Evolutionary conservation across 2,888 invertebrate genomes (phyloP), one percentile per base, ranked within the genome.

Genomic region (Chrysolina oricalcia): DNA sequence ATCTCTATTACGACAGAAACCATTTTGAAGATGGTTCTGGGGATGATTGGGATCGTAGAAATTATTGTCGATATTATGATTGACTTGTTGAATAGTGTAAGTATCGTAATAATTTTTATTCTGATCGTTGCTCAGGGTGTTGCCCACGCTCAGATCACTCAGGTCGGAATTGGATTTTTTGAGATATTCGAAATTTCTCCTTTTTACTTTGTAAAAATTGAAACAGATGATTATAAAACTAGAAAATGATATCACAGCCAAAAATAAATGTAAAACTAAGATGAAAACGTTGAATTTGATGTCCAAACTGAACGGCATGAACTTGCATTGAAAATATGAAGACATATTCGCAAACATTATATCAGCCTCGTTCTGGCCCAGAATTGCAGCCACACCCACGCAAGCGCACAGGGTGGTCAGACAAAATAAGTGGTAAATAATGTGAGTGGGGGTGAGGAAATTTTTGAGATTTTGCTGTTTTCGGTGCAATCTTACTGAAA

Each of bases 331-430:
- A 76, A 83, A 84, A 10, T 66, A 46, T 5, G 73, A 21, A 41
- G 72, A 70, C n/a, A 59, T 43, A 46, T 46, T 72, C 3, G 73
- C 70, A 48, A 77, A 73, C 1, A 71, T n/a, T 11, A 71, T 65
- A 8, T 70, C 73, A 13, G 41, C 15, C 13, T 81, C 80, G 63
- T 77, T 84, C 71, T 87, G 87, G 1, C 91, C 91, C 74, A 91
- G 85, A 21, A 91, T 88, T 19, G 90, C 90, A 15, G 91, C 91
- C 0, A 90, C 89, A 0, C 91, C 91, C 2, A 91, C 90, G 82
- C 91, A 89, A 2, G 89, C 88, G 76, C 90, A 90, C 40, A 91
- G 85, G 19, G 90, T 89, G 11, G 90, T 90, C 73, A 91, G 83
- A 66, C 90, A 91, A 72, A 89, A 90, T 70, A 91, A 81, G 82